A percentile compares a stretch with the other conserved stretches of the same genome.
Evolutionary conservation across 2,888 invertebrate genomes (phyloP).

Genomic region (Belgica antarctica): DNA sequence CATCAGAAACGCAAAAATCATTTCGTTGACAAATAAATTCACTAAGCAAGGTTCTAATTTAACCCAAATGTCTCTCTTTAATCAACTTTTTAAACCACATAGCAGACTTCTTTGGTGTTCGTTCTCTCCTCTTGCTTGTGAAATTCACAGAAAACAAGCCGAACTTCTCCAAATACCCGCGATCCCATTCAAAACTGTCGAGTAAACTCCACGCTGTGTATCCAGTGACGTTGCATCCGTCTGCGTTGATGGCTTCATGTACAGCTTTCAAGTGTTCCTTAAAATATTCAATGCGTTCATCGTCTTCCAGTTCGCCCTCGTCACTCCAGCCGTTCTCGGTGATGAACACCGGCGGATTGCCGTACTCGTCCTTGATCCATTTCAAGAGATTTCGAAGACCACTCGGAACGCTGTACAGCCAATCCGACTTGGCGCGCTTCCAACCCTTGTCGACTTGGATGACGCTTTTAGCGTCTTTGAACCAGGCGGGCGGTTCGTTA

Average conservation of each 20-base stretch:
- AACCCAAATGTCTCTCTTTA: background rate
- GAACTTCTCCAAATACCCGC: conserved; percentile 63
- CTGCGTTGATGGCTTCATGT: conserved; percentile 56
- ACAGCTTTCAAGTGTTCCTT: conserved; percentile 55
- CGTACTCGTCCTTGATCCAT: conserved; percentile 60
- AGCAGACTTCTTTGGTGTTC: conserved; percentile 65
- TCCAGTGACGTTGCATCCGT: conserved; percentile 56
- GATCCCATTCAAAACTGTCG: conserved; percentile 66
- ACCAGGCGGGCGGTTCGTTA: background rate
- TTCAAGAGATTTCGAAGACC: conserved; percentile 48
- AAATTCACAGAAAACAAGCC: conserved; percentile 70
- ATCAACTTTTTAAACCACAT: conserved; percentile 52
- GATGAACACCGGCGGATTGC: conserved; percentile 59
- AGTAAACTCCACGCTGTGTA: conserved; percentile 64
- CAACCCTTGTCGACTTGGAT: conserved; percentile 47
- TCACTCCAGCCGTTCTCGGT: conserved; percentile 63
- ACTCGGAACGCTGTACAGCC: conserved; percentile 50
- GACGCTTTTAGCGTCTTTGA: background rate
- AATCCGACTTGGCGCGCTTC: conserved; percentile 49
- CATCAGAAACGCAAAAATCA: conserved; percentile 23
- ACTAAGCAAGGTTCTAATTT: background rate
- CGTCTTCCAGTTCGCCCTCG: conserved; percentile 51
- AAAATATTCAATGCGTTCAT: conserved; percentile 51
- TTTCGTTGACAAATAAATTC: conserved; percentile 1
- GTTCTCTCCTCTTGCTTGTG: conserved; percentile 58